Base-by-base conservation (phyloP, 2,113 vertebrate genomes). In the Hemiscyllium ocellatum region DNA sequence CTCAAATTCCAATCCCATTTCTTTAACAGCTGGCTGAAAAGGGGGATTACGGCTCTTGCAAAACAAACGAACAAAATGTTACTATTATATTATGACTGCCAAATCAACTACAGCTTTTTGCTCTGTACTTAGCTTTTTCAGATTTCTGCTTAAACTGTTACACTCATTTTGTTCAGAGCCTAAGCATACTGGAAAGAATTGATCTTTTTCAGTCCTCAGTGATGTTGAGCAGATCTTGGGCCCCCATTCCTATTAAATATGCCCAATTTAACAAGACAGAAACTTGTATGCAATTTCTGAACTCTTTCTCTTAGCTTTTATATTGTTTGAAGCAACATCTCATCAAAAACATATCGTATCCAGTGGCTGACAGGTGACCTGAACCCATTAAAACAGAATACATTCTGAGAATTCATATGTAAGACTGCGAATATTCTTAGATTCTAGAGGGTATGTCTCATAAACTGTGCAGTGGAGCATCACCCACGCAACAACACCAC, bases 321-420 rank as follows among this genome's bases (percentile, higher is more conserved):
- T 68, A 66, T 33, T 19, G 66, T 93, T 93, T 24, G 61, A 66
- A 93, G n/a, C 61, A 61, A 22, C n/a, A 66, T 93, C 61, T 93
- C 89, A 93, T 93, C 89, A 93, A 93, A 91, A 93, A 66, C 15
- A 2, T 20, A n/a, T 42, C 65, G 89, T 61, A 93, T 93, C 61
- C 65, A n/a, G 89, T 93, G 61, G 61, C 89, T 93, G 89, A 93
- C 89, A 93, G 89, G 89, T 93, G 89, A 33, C 89, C 61, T 93
- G 89, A 93, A 93, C 89, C 89, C 89, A 93, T 93, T 93, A 93
- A 83, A 66, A 93, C 89, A 37, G 61, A 93, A 66, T 15, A 93
- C 89, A 93, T n/a, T 19, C 61, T 37, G 89, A 66, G 89, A 93
- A 93, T 93, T 93, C 89, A 93, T 93, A 93, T 93, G 89, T 66